Evolutionary conservation across 2,888 invertebrate species (phyloP), one percentile per base, ranked within the genome.

Genomic region (Cylloceria caligata): DNA sequence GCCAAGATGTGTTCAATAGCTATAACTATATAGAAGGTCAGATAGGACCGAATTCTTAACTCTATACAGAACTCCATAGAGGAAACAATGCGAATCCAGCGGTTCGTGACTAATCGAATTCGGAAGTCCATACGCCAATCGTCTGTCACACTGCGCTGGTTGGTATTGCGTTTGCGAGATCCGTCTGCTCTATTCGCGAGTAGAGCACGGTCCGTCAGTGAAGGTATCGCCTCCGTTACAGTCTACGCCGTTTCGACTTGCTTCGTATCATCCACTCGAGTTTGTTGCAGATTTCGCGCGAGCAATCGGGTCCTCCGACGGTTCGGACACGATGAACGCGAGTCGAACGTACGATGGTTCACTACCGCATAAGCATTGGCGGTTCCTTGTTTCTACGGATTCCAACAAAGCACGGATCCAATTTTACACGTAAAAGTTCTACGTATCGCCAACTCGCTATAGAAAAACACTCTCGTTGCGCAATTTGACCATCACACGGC

Each of bases 111-210:
- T 87, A 88, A 89, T 88, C 85, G 84, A 88, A 86, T 87, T 81
- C 84, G 87, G 85, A 87, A 88, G 85, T 84, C 83, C 85, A 86
- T 87, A 86, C 86, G 86, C 86, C 89, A 89, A 88, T 88, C 85
- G 86, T 84, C 84, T 85, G 87, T 87, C 86, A 80, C 83, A 73
- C 71, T 79, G 75, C 42, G 49, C 74, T 72, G 79, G 34, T 45
- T 67, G 69, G 62, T 71, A 82, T 82, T 82, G 71, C 55, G 36
- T 24, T 27, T 47, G 62, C 39, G 36, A 47, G 45, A 36, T 27
- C 30, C 74, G 68, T 65, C 74, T 81, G 62, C 64, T 49, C 42
- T 55, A 49, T 79, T 16, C 39, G 69, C 57, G 77, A 52, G 52
- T 34, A 36, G 27, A 71, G 57, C 27, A 55, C n/a, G n/a, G n/a